A percentile compares a stretch with the other conserved stretches of the same genome.
Evolutionary conservation across 2,113 vertebrate species (phyloP).

Genomic region (Ameiurus melas): DNA sequence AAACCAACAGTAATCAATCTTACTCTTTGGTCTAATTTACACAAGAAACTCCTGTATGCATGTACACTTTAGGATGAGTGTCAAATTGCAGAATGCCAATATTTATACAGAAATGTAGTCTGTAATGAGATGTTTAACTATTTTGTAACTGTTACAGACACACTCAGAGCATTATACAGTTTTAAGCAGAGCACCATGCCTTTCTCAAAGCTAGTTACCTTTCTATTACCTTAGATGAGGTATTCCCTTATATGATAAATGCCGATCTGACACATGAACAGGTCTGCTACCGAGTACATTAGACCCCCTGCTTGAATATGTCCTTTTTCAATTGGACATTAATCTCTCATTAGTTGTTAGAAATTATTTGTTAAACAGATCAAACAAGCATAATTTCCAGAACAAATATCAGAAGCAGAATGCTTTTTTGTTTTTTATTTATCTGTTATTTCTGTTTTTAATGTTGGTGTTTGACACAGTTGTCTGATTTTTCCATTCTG

Average conservation of each 20-base stretch:
- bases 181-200: background rate
- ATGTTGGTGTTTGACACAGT: background rate
- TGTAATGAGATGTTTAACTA: background rate
- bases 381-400: background rate
- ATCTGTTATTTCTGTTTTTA: background rate
- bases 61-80: background rate
- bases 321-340: background rate
- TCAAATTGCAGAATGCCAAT: background rate
- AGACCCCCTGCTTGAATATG: constrained; percentile 4
- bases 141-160: background rate
- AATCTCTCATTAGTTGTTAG: background rate
- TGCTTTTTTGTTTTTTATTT: background rate
- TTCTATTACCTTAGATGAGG: constrained; percentile 14
- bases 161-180: background rate
- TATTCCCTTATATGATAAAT: constrained; percentile 13
- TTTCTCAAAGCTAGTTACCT: background rate
- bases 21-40: background rate
- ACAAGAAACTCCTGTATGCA: background rate
- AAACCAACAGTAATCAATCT: background rate
- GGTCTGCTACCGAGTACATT: constrained; percentile 19
- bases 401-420: background rate
- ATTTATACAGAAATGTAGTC: background rate
- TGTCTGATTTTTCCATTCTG: background rate
- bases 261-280: background rate
- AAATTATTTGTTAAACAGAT: background rate